Percentiles rank a stretch among this genome's conserved stretches.
Conservation (phyloP, 2,888 invertebrate genomes). For the Watsonalla binaria region DNA sequence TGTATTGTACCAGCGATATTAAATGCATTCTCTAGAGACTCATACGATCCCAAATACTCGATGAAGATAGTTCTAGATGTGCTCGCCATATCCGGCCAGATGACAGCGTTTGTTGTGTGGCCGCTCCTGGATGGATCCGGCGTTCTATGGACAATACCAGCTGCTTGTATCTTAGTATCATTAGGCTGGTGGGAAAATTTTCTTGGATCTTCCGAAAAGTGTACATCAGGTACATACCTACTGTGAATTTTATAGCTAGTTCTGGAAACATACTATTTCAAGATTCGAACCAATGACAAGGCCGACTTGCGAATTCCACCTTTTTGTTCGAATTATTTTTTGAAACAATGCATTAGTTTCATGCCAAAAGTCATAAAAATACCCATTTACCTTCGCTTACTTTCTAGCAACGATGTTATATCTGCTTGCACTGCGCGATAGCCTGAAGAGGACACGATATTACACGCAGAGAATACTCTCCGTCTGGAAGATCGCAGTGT, state of each 20-base stretch:
- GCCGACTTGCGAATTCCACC: too few species aligned
- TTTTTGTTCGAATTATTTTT: too few species aligned
- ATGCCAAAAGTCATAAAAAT: constrained; percentile 2
- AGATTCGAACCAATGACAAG: too few species aligned
- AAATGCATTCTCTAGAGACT: constrained; percentile 75
- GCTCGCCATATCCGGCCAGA: constrained; percentile 81
- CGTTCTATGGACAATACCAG: constrained; percentile 79
- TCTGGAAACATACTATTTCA: too few species aligned
- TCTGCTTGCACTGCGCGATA: constrained; percentile 67
- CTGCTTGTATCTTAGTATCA: constrained; percentile 83
- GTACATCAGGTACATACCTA: constrained; percentile 27
- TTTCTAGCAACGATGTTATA: constrained; percentile 47
- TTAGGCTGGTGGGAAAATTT: constrained; percentile 93
- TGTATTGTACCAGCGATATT: constrained; percentile 89
- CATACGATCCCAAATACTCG: constrained; percentile 45
- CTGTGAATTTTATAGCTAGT: too few species aligned
- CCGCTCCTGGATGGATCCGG: constrained; percentile 75
- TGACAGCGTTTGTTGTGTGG: constrained; percentile 84
- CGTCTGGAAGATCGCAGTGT: constrained; percentile 86
- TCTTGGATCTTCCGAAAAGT: constrained; percentile 61
- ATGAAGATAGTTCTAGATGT: constrained; percentile 75
- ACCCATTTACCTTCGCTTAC: constrained; percentile 4
- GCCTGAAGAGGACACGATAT: constrained; percentile 83
- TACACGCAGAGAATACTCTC: constrained; percentile 86
- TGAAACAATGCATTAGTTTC: neutral